phyloP scores from a whole-genome alignment of 2,113 vertebrate genomes.

The Boleophthalmus pectinirostris region DNA sequence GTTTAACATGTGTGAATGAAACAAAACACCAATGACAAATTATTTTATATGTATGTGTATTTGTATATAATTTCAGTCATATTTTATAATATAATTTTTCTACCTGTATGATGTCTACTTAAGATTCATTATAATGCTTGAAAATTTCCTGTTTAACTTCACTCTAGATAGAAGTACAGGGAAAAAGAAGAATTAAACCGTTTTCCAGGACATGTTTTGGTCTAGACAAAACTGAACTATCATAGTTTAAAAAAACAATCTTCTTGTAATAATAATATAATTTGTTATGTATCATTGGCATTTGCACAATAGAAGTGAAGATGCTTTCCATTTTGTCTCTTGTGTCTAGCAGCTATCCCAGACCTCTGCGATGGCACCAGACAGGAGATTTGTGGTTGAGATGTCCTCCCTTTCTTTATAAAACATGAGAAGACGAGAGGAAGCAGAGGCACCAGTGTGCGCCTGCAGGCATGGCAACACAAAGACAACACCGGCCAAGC shows the following conservation, averaged over 20 bases:
- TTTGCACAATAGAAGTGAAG: not conserved
- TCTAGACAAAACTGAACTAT: no score
- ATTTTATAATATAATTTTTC: not conserved
- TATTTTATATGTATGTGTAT: not conserved
- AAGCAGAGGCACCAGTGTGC: slow-evolving; percentile 21
- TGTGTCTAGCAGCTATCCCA: slow-evolving; percentile 23
- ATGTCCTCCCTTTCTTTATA: slow-evolving; percentile 32
- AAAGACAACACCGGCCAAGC: slow-evolving; percentile 27
- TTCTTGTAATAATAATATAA: not conserved
- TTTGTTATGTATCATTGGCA: not conserved
- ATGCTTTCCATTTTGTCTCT: not conserved
- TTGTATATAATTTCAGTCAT: not conserved
- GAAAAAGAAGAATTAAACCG: no score
- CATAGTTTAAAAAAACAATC: no score
- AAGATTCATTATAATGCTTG: no score
- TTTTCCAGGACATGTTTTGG: no score
- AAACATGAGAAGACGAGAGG: slow-evolving; percentile 43
- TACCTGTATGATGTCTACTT: no score
- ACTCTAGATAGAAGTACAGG: no score
- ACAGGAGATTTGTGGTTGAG: slow-evolving; percentile 44
- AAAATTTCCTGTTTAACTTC: no score
- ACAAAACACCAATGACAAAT: no score
- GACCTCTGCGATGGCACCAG: slow-evolving; percentile 44
- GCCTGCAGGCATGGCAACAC: slow-evolving; percentile 34
- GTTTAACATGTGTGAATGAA: no score